These are phyloP conservation scores for Gymnocypris eckloni DNA, from an alignment of 2,797 vertebrate species.

Conservation along the genomic window DNA sequence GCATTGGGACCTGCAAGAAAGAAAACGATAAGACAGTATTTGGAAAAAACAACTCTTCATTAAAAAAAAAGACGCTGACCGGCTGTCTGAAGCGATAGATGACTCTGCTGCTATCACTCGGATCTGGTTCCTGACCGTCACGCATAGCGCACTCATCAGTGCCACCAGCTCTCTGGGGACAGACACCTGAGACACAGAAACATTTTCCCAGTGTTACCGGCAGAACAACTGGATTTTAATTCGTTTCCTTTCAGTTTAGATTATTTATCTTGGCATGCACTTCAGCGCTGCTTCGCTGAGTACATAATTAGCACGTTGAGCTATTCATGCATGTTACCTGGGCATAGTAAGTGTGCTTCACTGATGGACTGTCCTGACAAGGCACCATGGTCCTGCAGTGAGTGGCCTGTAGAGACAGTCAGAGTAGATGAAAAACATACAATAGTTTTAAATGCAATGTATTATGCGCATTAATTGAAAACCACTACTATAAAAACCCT, in stretches of 20 bases:
- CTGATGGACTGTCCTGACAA: slow-evolving; percentile 93
- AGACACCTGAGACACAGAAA: slow-evolving; percentile 79
- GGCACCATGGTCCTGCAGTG: slow-evolving; percentile 95
- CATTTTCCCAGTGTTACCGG: neutral
- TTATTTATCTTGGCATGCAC: neutral
- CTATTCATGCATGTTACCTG: slow-evolving; percentile 78
- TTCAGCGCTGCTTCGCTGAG: neutral
- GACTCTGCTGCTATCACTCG: slow-evolving; percentile 77
- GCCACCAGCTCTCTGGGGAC: slow-evolving; percentile 91
- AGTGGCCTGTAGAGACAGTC: slow-evolving; percentile 77
- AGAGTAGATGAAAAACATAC: neutral
- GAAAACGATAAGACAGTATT: neutral
- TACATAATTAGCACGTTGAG: slow-evolving; percentile 5
- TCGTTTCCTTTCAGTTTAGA: neutral
- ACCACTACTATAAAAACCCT: neutral
- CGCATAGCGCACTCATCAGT: slow-evolving; percentile 91
- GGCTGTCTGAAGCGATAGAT: slow-evolving; percentile 89
- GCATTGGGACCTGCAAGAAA: slow-evolving; percentile 86
- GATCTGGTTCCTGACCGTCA: slow-evolving; percentile 86
- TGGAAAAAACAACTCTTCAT: neutral
- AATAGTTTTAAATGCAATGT: neutral
- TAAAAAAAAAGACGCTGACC: slow-evolving; percentile 71
- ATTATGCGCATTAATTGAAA: neutral
- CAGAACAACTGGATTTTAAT: slow-evolving; percentile 10
- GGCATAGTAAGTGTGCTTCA: slow-evolving; percentile 93